Evolutionary conservation across 2,888 invertebrate genomes (phyloP), one percentile per base, ranked within the genome.

Genomic region (Stenodera caucasica): DNA sequence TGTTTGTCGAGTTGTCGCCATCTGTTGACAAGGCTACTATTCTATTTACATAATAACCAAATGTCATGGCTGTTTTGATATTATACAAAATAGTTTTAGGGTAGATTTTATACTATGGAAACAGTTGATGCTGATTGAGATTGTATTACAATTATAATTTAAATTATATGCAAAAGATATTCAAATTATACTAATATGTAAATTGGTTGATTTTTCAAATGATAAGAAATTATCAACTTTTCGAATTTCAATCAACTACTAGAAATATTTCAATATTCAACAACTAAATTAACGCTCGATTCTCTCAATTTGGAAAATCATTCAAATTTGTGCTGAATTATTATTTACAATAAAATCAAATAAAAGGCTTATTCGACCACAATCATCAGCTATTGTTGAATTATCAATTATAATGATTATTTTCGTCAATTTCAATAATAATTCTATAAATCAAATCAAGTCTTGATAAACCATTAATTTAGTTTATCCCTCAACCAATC

Each of bases 1-100:
- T n/a, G 23, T 11, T 45, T 21, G 21, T 45, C 23, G 45, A 58
- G 62, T 61, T 64, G 70, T 65, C 73, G 71, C 73, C 77, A 76
- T 75, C 73, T 76, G 75, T 65, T 67, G 65, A 55, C 53, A 57
- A 59, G 69, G 65, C 58, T 40, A 30, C 51, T 30, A 61, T 57
- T 21, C 37, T 57, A 77, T 77, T 77, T 77, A 69, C 77, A 76
- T 77, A 77, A 77, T 77, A 73, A 73, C 75, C 74, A 69, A 75
- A 75, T 73, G 73, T 73, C 75, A 73, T 71, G 75, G 54, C 29
- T 23, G 54, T 1, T n/a, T 12, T 45, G 45, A 45, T 45, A 23
- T 45, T 45, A 45, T 45, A 45, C 45, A 7, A 18, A 18, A 3
- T 45, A 23, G 45, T 57, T 60, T 53, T 30, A 52, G 59, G 51